Conservation (phyloP, 2,113 vertebrate genomes). For the Malurus melanocephalus region DNA sequence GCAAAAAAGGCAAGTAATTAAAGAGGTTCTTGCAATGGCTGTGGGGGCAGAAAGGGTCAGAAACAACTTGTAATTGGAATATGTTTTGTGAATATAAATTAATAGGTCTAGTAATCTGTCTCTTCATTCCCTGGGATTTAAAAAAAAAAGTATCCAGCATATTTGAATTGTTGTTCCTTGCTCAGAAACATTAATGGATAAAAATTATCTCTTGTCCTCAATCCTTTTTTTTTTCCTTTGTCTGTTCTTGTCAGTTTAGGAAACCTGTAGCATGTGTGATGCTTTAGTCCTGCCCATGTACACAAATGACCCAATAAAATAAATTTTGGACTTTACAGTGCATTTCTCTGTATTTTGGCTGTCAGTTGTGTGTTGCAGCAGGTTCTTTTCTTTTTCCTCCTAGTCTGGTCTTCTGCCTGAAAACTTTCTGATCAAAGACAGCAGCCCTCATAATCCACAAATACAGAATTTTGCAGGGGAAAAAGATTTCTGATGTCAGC, state of each 20-base stretch:
- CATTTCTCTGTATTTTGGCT: neutral
- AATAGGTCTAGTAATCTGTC: neutral
- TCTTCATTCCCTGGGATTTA: neutral
- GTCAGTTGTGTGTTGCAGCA: neutral
- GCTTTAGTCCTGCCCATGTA: neutral
- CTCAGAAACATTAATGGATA: neutral
- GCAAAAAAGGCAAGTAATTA: conserved; percentile 33
- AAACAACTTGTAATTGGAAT: conserved; percentile 23
- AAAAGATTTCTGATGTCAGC: neutral
- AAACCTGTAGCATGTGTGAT: neutral
- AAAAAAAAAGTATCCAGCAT: neutral
- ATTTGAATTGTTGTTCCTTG: neutral
- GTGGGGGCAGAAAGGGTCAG: neutral
- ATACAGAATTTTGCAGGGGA: neutral
- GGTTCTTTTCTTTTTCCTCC: neutral
- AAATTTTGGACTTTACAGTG: neutral
- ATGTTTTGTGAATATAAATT: neutral
- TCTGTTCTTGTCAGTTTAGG: neutral
- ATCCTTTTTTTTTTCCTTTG: neutral
- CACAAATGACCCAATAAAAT: neutral
- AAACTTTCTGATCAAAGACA: neutral
- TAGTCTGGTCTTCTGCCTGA: neutral
- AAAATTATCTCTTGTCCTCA: neutral
- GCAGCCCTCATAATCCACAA: neutral
- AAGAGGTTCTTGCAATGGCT: conserved; percentile 3